Conservation (phyloP, 2,888 invertebrate genomes). For the Acanthoscelides obtectus region DNA sequence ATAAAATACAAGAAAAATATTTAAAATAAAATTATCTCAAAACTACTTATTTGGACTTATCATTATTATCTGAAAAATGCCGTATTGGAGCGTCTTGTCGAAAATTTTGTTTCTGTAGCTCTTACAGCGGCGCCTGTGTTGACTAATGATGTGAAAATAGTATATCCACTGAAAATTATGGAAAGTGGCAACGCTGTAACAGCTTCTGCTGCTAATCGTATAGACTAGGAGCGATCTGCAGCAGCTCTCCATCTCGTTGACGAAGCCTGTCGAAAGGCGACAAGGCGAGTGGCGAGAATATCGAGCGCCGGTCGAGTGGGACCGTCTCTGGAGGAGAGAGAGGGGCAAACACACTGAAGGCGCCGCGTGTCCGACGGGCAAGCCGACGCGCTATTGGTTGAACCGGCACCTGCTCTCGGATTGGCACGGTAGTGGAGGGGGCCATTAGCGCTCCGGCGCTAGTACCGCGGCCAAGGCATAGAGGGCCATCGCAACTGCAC, state of each 20-base stretch:
- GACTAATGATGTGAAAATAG: too few relatives aligned
- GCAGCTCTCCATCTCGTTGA: background rate
- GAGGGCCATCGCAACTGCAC: conserved; percentile 76
- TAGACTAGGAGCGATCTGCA: background rate
- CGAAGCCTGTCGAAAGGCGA: conserved; percentile 12
- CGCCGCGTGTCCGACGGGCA: conserved; percentile 29
- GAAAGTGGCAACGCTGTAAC: background rate
- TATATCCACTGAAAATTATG: background rate
- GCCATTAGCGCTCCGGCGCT: conserved; percentile 52
- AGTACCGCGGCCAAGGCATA: conserved; percentile 67
- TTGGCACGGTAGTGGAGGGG: conserved; percentile 48
- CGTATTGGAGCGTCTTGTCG: too few relatives aligned
- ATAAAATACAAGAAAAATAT: too few relatives aligned
- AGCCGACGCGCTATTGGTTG: conserved; percentile 44
- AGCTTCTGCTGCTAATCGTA: background rate
- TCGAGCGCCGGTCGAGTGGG: conserved; percentile 13
- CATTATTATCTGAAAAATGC: too few relatives aligned
- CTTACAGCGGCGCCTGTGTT: too few relatives aligned
- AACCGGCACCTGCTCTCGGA: conserved; percentile 52
- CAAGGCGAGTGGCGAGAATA: conserved; percentile 23
- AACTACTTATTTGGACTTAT: too few relatives aligned
- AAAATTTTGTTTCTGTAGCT: too few relatives aligned
- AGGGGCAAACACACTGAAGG: background rate
- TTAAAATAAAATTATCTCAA: too few relatives aligned
- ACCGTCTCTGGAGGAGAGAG: conserved; percentile 10